Evolutionary conservation across 2,888 invertebrate species (phyloP), one percentile per base, ranked within the genome.

Genomic region (Agrotis exclamationis): DNA sequence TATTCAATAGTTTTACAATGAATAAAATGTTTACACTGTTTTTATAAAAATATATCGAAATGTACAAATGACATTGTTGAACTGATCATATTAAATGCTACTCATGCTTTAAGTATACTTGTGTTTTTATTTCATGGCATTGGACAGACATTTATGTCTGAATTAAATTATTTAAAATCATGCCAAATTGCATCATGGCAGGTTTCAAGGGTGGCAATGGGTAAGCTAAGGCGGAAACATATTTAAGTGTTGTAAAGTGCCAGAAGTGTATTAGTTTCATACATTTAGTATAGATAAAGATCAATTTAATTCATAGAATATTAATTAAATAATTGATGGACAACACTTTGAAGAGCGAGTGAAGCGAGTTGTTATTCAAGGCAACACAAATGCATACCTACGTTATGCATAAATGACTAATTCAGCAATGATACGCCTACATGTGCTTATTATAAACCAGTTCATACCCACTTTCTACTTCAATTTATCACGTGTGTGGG

Each of bases 1-100:
- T 80, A 77, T 64, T 74, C 45, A 65, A 57, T 74, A 79, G 63
- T 78, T 74, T 82, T 75, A 79, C 22, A 79, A 59, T 76, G 16
- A 47, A 75, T 54, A 28, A 48, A 63, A 76, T 71, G 45, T 79
- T 80, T 76, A 79, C 71, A 76, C 57, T 79, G 77, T 81, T 79
- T 66, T n/a, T 44, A 57, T 47, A 57, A 22, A n/a, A 20, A 20
- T 53, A 62, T 75, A 63, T 62, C 22, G 18, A 64, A 57, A 56
- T 76, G 64, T 81, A 79, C 62, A 63, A 77, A 65, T 20, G 24
- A 60, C 51, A 63, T 76, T 79, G 79, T 79, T 81, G 64, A 69
- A 80, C 51, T 65, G 48, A 53, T 64, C 62, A 63, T 68, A 79
- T 76, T 81, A 81, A 79, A 79, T 28, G 77, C 77, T 57, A 54